A percentile compares a stretch with the other conserved stretches of the same genome.
Evolutionary conservation across 2,888 invertebrate genomes (phyloP).

Genomic region (Nysson spinosus): DNA sequence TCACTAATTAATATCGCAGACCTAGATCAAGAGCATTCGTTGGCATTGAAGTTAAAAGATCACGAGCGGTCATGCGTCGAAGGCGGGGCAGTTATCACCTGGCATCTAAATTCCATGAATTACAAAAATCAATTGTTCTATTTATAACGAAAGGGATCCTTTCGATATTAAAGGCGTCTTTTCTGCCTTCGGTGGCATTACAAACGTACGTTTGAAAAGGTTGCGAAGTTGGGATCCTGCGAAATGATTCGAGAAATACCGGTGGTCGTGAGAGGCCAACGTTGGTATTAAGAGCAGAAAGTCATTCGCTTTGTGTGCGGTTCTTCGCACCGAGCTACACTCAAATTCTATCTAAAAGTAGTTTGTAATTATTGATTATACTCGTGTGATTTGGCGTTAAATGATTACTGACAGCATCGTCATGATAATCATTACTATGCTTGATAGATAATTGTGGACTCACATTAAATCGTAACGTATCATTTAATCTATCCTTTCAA

Average conservation of each 20-base stretch:
- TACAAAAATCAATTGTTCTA: conserved; percentile 1
- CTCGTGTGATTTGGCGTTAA: no score
- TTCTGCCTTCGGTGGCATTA: conserved; percentile 33
- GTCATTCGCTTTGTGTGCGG: conserved; percentile 5
- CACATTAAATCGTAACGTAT: no score
- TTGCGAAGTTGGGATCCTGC: conserved; percentile 6
- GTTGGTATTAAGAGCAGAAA: conserved; percentile 10
- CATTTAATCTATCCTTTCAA: no score
- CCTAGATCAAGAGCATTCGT: no score
- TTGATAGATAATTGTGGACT: no score
- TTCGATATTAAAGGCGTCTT: background rate
- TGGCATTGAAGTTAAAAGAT: conserved; percentile 28
- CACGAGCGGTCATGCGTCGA: conserved; percentile 22
- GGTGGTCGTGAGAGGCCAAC: conserved; percentile 44
- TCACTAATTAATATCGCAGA: no score
- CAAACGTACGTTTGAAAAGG: conserved; percentile 39
- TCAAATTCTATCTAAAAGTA: no score
- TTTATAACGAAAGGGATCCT: background rate
- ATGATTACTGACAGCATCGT: no score
- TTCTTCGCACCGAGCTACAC: no score
- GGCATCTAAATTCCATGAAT: conserved; percentile 13
- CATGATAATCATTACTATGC: no score
- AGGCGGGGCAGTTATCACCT: conserved; percentile 33
- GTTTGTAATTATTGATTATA: no score
- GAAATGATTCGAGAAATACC: conserved; percentile 3